Evolutionary conservation across 2,888 invertebrate genomes (phyloP).

Genomic region (Pachydiplax longipennis): DNA sequence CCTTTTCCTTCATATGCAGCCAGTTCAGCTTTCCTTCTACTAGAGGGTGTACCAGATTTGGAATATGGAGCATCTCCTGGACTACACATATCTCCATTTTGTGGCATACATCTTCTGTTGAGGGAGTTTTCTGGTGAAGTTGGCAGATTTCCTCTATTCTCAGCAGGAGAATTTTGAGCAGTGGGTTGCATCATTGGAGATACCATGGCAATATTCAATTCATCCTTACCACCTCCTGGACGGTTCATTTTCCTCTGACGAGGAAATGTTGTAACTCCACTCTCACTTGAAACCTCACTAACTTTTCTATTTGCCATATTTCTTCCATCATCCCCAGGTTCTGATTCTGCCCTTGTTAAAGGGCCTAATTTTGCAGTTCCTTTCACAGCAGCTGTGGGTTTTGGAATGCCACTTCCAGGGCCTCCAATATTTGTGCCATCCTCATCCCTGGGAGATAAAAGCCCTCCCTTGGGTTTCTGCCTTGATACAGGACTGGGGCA

Average conservation of each 20-base stretch:
- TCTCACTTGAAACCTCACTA: not conserved
- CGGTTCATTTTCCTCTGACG: conserved; percentile 21
- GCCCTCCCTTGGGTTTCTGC: conserved; percentile 1
- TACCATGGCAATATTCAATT: conserved; percentile 21
- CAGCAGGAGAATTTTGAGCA: not conserved
- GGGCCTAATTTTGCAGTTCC: conserved; percentile 75
- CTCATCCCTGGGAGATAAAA: not conserved
- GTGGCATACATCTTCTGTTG: not conserved
- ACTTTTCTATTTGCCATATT: conserved; percentile 20
- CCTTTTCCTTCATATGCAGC: conserved; percentile 9
- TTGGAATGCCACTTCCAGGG: conserved; percentile 78
- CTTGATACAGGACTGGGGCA: conserved; percentile 40
- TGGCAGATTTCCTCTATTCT: not conserved
- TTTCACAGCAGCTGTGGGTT: conserved; percentile 91
- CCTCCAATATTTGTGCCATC: conserved; percentile 49
- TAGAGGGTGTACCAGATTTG: conserved; percentile 13
- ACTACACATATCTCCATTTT: conserved; percentile 17
- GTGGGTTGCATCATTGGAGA: conserved; percentile 30
- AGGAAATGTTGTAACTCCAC: conserved; percentile 4
- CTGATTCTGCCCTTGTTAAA: conserved; percentile 8
- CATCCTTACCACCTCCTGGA: conserved; percentile 29
- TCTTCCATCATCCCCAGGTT: conserved; percentile 19
- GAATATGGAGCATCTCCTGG: not conserved
- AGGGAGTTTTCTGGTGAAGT: not conserved
- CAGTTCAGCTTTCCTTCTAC: conserved; percentile 30